Evolutionary conservation across 37 sponge, comb jelly and placozoan species (phyloP), one percentile per base, ranked within the genome.

Genomic region (Beroe ovata): DNA sequence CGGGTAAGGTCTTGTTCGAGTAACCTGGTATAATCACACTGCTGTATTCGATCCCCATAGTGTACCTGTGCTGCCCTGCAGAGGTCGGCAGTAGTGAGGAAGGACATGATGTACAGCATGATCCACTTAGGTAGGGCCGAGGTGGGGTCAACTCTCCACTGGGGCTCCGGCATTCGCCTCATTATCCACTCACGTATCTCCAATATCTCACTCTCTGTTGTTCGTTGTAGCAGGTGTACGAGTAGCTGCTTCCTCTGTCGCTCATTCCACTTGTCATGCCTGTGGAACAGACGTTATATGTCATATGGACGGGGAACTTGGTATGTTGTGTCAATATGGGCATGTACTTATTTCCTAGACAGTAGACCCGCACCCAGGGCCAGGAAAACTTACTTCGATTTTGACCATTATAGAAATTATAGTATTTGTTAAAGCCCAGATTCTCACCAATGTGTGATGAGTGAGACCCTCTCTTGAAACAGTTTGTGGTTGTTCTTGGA

Each of bases 221-320:
- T 77, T 3, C 54, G 42, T 54, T 77, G 84, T 0, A 77, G 47
- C 54, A 77, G 38, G 84, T 77, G 84, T 3, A 77, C 84, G 1
- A 77, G 25, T 54, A 77, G 54, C 54, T 77, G 84, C 26, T 42
- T 42, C 54, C 84, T 39, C 38, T 77, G 84, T 29, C 54, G 26
- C 38, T 77, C 84, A 21, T 39, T 77, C 84, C 84, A 77, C 28
- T 77, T 77, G 84, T 77, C 84, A 23, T 77, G 84, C 84, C 84
- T 77, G 23, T 23, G 54, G n/a, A n/a, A n/a, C n/a, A n/a, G n/a
- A n/a, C n/a, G 11, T 11, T 47, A 47, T 47, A 16, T 47, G 54
- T 47, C 54, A 47, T 47, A 47, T 47, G 54, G 54, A 11, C 54
- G 54, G 54, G 54, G 54, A 47, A 47, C 54, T n/a, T n/a, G n/a